Base-by-base conservation (phyloP, 2,888 invertebrate species). In the Ornithoptera priamus region DNA sequence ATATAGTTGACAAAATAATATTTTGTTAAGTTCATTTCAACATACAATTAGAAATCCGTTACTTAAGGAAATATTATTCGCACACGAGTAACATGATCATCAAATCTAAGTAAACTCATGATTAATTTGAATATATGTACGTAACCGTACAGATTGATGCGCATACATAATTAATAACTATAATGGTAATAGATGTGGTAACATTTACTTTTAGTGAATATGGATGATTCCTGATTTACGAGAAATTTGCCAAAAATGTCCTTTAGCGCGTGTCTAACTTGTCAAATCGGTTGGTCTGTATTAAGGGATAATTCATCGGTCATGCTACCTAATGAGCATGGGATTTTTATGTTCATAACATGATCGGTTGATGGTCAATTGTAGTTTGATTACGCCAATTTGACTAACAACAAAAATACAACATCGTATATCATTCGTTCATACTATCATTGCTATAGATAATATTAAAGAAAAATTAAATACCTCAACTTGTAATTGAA, bases 101-200 rank as follows among this genome's bases (percentile, higher is more conserved):
- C 24, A 46, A 65, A 39, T 20, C 59, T 65, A 65, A 59, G 65
- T 59, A 59, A 65, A 65, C 65, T 59, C 24, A n/a, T 7, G 59
- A 12, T 17, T 59, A 65, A 65, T 65, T 65, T 65, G 59, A 24
- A 65, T 65, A 53, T 59, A 65, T 12, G 20, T 57, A 65, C 39
- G 17, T 57, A 36, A 36, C 36, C 39, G 46, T 57, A 20, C 46
- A 22, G 4, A 60, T 2, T 60, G 60, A 60, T 22, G 36, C 22
- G 60, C 60, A 36, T 36, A 36, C 60, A 36, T 60, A 60, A 60
- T 60, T 60, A 60, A 60, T 36, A 36, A 60, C 18, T 36, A 60
- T 15, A 60, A 17, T 36, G 36, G 17, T 60, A 60, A 22, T 36
- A 36, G 18, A 18, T 36, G 60, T 60, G 36, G 36, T 5, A 60